Base-by-base conservation (phyloP, 2,888 invertebrate species). In the Ellobium chinense region DNA sequence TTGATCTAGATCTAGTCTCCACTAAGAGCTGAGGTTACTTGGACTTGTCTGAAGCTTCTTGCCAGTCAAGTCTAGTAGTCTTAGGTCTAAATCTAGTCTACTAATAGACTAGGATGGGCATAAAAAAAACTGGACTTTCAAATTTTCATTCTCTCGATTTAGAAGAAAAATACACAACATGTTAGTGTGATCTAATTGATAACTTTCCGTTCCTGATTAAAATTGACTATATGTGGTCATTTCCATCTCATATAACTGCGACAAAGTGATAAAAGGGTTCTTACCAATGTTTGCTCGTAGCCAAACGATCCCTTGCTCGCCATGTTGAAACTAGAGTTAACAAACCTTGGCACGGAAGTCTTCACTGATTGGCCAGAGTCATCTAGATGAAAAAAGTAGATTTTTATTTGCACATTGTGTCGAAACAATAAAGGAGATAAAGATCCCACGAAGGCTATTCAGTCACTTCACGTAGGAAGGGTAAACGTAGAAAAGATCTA, bases 261-360 rank as follows among this genome's bases (percentile, higher is more conserved):
- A 29, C 27, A 72, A 31, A 18, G 29, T n/a, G 27, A 27, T 31
- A 9, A 37, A 62, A 60, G 34, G 24, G 31, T 60, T 72, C 85
- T 83, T 84, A 88, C 88, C 86, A 88, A 72, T 36, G 88, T 88
- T 81, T 88, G 85, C 66, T 87, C 87, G 76, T 87, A 88, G 29
- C 86, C 87, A 77, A 87, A 85, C 29, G 81, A 74, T 63, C 84
- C 81, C 46, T 83, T 80, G 21, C 77, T 73, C 74, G 85, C 82
- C 83, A 85, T 82, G 21, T 77, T 81, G 54, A 36, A 34, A 58
- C 72, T 39, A 37, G 63, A 68, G 78, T 63, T 63, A 60, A 14
- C 70, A 7, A 21, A 54, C 56, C 58, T 36, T 34, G 58, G 24
- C 14, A 27, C 27, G 5, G 39, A n/a, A 18, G 56, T n/a, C 36